Percentiles rank a stretch among this genome's conserved stretches.
Evolutionary conservation across 1,140 invertebrate genomes (phyloP).

Genomic region (Galendromus occidentalis): DNA sequence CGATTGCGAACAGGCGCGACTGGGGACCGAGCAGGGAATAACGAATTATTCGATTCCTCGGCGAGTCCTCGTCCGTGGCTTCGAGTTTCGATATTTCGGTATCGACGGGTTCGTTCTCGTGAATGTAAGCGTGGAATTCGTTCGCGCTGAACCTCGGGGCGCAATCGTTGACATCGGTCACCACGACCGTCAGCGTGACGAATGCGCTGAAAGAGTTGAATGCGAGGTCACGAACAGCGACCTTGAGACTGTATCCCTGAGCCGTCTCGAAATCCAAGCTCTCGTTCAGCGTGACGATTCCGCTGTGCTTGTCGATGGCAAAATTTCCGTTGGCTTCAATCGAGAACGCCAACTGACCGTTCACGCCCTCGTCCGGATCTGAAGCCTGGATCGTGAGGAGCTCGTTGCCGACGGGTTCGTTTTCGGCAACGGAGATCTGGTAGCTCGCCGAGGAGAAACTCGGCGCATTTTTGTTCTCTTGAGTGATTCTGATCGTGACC

Average conservation of each 20-base stretch:
- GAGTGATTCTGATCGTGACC: slow-evolving; percentile 56
- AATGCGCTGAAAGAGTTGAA: slow-evolving; percentile 50
- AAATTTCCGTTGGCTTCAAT: slow-evolving; percentile 32
- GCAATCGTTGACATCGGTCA: slow-evolving; percentile 81
- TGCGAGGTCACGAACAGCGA: slow-evolving; percentile 55
- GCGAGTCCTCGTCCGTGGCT: slow-evolving; percentile 71
- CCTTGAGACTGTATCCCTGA: slow-evolving; percentile 61
- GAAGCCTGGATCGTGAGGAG: slow-evolving; percentile 62
- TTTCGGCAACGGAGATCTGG: slow-evolving; percentile 73
- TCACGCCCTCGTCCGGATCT: slow-evolving; percentile 47
- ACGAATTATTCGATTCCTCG: slow-evolving; percentile 65
- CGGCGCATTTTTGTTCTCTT: slow-evolving; percentile 57
- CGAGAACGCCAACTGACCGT: slow-evolving; percentile 10
- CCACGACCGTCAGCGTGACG: slow-evolving; percentile 55
- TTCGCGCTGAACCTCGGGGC: slow-evolving; percentile 55
- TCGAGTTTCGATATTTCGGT: slow-evolving; percentile 52
- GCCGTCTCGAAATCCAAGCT: slow-evolving; percentile 67
- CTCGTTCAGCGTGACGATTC: slow-evolving; percentile 53
- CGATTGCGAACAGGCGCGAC: slow-evolving; percentile 49
- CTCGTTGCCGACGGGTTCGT: slow-evolving; percentile 59
- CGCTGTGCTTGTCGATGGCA: slow-evolving; percentile 48
- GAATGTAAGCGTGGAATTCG: slow-evolving; percentile 54
- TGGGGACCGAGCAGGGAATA: slow-evolving; percentile 60
- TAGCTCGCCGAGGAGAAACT: slow-evolving; percentile 62
- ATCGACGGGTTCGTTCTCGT: slow-evolving; percentile 66